phyloP scores from a whole-genome alignment of 2,888 invertebrate genomes.

The Caenorhabditis imperialis region DNA sequence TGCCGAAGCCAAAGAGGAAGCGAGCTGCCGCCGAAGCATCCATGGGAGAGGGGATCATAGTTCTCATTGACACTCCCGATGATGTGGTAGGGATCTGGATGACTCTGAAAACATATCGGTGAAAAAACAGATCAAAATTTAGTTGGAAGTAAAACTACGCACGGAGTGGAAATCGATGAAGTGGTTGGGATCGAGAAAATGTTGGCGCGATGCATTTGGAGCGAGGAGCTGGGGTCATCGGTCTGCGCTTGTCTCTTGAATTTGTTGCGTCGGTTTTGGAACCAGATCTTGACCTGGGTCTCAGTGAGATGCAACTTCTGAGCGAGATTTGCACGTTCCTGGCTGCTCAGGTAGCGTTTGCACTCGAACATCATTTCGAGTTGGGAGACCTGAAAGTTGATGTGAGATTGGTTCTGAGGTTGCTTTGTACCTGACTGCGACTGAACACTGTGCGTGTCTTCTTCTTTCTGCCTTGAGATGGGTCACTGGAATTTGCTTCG shows the following conservation, averaged over 20 bases:
- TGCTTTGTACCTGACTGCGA: conserved; percentile 59
- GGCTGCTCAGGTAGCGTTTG: conserved; percentile 73
- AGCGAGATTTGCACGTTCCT: conserved; percentile 71
- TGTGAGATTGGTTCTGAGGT: background rate
- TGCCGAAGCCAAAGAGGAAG: conserved; percentile 56
- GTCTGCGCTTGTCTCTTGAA: conserved; percentile 68
- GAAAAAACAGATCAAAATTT: background rate
- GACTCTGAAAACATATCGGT: conserved; percentile 17
- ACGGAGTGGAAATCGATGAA: conserved; percentile 24
- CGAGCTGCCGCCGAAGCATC: conserved; percentile 57
- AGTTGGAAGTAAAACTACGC: background rate
- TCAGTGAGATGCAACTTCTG: conserved; percentile 71
- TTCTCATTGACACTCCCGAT: conserved; percentile 30
- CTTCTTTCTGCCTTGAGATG: conserved; percentile 68
- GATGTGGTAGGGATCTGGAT: conserved; percentile 22
- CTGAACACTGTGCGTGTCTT: conserved; percentile 77
- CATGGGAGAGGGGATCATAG: conserved; percentile 37
- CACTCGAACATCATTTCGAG: conserved; percentile 72
- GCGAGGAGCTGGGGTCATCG: conserved; percentile 55
- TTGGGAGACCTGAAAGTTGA: conserved; percentile 70
- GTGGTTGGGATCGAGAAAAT: conserved; percentile 34
- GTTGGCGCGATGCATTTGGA: conserved; percentile 58
- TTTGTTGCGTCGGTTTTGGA: conserved; percentile 76
- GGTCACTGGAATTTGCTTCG: conserved; percentile 54
- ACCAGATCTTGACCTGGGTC: conserved; percentile 77